These are phyloP conservation scores for Athalia rosae DNA, from an alignment of 2,888 invertebrate genomes.

Conservation along the genomic window DNA sequence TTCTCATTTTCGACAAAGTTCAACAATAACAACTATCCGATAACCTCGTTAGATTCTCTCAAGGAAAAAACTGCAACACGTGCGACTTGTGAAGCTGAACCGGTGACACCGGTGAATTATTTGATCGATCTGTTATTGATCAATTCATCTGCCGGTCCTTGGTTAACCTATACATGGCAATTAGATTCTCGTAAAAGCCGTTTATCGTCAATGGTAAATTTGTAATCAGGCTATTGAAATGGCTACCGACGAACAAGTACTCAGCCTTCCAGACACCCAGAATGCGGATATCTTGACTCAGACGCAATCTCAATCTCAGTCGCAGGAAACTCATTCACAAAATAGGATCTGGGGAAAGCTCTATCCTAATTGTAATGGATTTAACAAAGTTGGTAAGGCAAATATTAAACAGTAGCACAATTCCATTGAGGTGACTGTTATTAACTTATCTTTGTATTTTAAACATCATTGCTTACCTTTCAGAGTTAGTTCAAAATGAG, in stretches of 20 bases:
- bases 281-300: conserved; percentile 57
- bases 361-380: conserved; percentile 52
- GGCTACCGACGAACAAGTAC: conserved; percentile 47
- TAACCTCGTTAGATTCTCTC: too few species aligned
- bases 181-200: not conserved
- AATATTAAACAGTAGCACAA: too few species aligned
- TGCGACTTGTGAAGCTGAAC: too few species aligned
- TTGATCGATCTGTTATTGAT: too few species aligned
- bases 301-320: conserved; percentile 57
- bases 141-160: too few species aligned
- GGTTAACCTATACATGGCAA: not conserved
- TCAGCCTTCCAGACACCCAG: conserved; percentile 64
- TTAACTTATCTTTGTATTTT: not conserved
- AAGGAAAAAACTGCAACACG: too few species aligned
- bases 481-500: conserved; percentile 76
- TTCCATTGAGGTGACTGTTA: not conserved
- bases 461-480: conserved; percentile 46
- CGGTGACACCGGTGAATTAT: too few species aligned
- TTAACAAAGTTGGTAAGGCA: conserved; percentile 47
- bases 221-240: not conserved
- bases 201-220: not conserved
- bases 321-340: conserved; percentile 39
- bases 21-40: too few species aligned
- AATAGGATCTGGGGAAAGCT: conserved; percentile 61
- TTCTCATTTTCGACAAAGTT: too few species aligned